Conservation (phyloP, 2,113 vertebrate genomes). For the Varanus komodoensis region DNA sequence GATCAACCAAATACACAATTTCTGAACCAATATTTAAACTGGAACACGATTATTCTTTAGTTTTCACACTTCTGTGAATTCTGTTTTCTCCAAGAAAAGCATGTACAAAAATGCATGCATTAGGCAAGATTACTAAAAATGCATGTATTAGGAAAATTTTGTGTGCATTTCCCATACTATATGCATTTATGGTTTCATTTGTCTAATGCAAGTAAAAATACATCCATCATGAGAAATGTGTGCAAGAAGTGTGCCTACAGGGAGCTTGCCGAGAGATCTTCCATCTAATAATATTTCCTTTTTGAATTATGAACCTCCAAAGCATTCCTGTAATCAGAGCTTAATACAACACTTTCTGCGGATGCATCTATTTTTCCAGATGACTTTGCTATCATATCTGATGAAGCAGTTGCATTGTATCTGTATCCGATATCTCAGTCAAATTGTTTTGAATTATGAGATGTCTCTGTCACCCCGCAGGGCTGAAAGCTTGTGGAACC, state of each 20-base stretch:
- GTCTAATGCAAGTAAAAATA: too few species aligned
- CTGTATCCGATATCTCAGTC: neutral
- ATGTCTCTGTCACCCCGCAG: neutral
- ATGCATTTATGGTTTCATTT: too few species aligned
- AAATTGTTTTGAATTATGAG: neutral
- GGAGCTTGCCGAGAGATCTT: too few species aligned
- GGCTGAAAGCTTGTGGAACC: neutral
- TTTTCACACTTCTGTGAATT: neutral
- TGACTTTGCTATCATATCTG: neutral
- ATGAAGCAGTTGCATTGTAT: neutral
- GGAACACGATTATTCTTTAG: neutral
- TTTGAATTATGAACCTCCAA: neutral
- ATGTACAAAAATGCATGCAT: neutral
- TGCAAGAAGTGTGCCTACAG: neutral
- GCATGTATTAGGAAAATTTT: too few species aligned
- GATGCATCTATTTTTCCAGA: too few species aligned
- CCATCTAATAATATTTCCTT: too few species aligned
- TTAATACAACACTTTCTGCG: neutral
- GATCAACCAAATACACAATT: neutral
- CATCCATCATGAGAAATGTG: neutral
- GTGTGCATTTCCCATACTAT: too few species aligned
- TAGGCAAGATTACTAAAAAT: neutral
- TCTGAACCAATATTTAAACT: neutral
- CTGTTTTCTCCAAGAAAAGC: neutral
- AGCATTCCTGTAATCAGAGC: neutral